Percentiles rank a stretch among this genome's conserved stretches.
Conservation (phyloP, 1,140 invertebrate species). For the Zaprionus lachaisei region DNA sequence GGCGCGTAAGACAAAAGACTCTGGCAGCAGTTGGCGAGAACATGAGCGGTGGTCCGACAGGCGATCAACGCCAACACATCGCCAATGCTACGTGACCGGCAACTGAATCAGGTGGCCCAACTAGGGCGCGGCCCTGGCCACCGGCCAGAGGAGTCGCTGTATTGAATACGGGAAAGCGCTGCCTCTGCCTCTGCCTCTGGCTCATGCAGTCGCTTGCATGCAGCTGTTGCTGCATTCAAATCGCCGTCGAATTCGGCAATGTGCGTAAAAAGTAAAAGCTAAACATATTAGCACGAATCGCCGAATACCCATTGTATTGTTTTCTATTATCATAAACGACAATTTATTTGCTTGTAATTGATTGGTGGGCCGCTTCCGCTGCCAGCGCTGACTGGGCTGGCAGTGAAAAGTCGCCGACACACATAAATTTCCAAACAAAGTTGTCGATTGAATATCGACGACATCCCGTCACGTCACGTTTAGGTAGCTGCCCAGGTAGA, state of each 20-base stretch:
- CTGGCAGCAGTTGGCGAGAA: slow-evolving; percentile 39
- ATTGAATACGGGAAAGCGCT: neutral
- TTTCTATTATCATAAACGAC: slow-evolving; percentile 57
- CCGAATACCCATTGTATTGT: slow-evolving; percentile 30
- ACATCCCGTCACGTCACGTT: slow-evolving; percentile 83
- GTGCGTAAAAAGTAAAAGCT: slow-evolving; percentile 28
- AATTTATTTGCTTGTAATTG: slow-evolving; percentile 81
- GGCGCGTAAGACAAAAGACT: no score
- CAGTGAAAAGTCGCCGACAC: slow-evolving; percentile 33
- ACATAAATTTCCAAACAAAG: slow-evolving; percentile 79
- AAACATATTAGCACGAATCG: slow-evolving; percentile 28
- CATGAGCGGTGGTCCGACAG: slow-evolving; percentile 72
- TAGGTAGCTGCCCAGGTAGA: slow-evolving; percentile 43
- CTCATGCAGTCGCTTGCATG: slow-evolving; percentile 1
- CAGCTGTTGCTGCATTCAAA: slow-evolving; percentile 21
- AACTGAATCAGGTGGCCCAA: slow-evolving; percentile 28
- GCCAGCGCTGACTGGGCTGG: neutral
- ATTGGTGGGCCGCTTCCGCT: slow-evolving; percentile 66
- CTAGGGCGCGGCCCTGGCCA: slow-evolving; percentile 41
- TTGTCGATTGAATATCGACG: slow-evolving; percentile 80
- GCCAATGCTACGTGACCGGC: slow-evolving; percentile 57
- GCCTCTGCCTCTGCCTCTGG: neutral
- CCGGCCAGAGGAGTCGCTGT: slow-evolving; percentile 2
- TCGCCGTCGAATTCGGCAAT: slow-evolving; percentile 24
- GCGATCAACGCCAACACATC: slow-evolving; percentile 66